Evolutionary conservation across 2,797 vertebrate species (phyloP).

Genomic region (Tangara arthus): DNA sequence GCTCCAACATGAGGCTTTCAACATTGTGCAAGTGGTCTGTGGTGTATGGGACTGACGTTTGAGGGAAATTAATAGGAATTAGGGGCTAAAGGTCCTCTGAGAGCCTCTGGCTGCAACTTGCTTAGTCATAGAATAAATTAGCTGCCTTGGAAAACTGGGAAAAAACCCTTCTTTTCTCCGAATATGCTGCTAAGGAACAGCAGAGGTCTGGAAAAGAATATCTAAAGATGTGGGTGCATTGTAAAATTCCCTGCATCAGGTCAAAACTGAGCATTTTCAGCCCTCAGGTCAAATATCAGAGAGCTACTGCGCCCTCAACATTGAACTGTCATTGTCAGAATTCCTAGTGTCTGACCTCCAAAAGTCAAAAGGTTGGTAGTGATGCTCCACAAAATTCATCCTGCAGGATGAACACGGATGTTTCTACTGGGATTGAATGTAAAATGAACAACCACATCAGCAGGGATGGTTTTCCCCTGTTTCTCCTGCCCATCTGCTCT

Average conservation of each 20-base stretch:
- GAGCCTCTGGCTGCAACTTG: neutral
- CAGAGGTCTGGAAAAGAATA: neutral
- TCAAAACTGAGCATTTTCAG: neutral
- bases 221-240: neutral
- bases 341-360: too few relatives aligned
- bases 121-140: neutral
- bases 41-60: neutral
- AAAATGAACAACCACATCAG: neutral
- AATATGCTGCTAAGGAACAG: neutral
- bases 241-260: neutral
- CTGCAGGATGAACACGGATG: rapidly evolving
- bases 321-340: rapidly evolving
- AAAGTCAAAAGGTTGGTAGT: neutral
- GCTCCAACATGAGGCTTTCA: neutral
- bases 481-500: neutral
- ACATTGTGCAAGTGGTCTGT: rapidly evolving
- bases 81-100: neutral
- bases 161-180: neutral
- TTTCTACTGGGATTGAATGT: neutral
- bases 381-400: neutral
- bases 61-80: neutral
- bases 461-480: rapidly evolving
- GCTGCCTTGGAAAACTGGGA: neutral
- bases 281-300: neutral
- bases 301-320: neutral